Conservation (phyloP, 2,797 vertebrate species). For the Gymnoscopelus microlampas region DNA sequence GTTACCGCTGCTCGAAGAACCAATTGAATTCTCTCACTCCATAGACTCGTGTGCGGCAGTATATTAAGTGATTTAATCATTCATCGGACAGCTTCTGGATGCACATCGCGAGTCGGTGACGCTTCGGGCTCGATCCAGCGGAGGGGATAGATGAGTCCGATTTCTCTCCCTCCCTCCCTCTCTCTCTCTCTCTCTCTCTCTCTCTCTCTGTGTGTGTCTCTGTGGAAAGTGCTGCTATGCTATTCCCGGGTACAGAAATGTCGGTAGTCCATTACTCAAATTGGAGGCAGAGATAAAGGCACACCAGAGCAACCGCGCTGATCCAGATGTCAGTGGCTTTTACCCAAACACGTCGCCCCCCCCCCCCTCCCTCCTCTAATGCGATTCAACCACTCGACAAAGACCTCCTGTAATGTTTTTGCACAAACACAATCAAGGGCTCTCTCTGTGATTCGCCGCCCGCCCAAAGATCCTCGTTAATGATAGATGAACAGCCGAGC, state of each 20-base stretch:
- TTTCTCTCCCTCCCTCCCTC: constrained; percentile 21
- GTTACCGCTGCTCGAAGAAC: not conserved
- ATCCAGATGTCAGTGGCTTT: constrained; percentile 78
- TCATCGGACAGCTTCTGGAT: constrained; percentile 26
- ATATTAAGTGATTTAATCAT: constrained; percentile 47
- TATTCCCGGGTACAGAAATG: constrained; percentile 40
- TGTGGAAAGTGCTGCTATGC: constrained; percentile 35
- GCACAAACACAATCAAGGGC: constrained; percentile 60
- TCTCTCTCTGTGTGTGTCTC: not conserved
- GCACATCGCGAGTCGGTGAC: constrained; percentile 39
- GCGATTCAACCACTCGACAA: constrained; percentile 67
- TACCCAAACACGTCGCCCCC: constrained; percentile 41
- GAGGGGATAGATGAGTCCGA: constrained; percentile 40
- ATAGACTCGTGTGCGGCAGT: constrained; percentile 16
- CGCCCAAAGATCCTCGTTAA: constrained; percentile 57
- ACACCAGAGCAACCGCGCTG: constrained; percentile 19
- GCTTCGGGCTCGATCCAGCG: constrained; percentile 29
- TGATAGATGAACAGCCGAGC: constrained; percentile 62
- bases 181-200: not conserved
- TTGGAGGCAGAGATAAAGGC: constrained; percentile 72
- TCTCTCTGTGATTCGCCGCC: constrained; percentile 50
- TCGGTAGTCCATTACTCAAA: constrained; percentile 75
- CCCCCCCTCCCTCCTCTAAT: constrained; percentile 44
- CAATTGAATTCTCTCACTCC: constrained; percentile 17
- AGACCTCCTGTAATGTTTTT: constrained; percentile 58